phyloP scores from a whole-genome alignment of 2,113 vertebrate species.

The Campylomormyrus tamandua region DNA sequence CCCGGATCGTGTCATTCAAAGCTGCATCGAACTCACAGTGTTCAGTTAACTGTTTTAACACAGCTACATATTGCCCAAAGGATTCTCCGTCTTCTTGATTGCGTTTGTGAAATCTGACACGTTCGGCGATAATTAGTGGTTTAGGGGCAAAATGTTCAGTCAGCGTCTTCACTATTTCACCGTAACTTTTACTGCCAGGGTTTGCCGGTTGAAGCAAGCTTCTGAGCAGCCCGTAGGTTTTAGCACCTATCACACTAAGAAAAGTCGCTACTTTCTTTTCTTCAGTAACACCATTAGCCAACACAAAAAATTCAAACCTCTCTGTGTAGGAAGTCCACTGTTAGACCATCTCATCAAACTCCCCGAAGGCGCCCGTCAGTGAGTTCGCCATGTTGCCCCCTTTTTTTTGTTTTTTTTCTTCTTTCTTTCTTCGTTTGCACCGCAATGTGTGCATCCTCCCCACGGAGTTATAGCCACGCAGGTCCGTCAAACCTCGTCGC shows the following conservation, averaged over 20 bases:
- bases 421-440: too few relatives aligned
- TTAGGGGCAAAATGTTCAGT: constrained; percentile 8
- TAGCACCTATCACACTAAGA: constrained; percentile 1
- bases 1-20: constrained; percentile 12
- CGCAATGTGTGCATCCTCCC: too few relatives aligned
- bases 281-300: not conserved
- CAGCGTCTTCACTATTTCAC: not conserved
- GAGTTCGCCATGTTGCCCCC: too few relatives aligned
- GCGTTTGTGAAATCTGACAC: not conserved
- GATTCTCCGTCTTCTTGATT: not conserved
- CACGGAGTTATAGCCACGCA: too few relatives aligned
- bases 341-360: not conserved
- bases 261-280: not conserved
- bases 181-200: not conserved
- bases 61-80: not conserved
- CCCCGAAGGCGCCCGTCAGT: too few relatives aligned
- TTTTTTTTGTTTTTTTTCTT: too few relatives aligned
- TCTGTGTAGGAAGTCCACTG: not conserved
- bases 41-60: not conserved
- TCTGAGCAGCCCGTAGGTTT: not conserved
- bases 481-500: too few relatives aligned
- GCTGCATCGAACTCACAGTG: constrained; percentile 21
- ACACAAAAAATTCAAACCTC: constrained; percentile 18
- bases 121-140: not conserved
- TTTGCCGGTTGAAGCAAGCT: not conserved